These are phyloP conservation scores for Abscondita cerata DNA, from an alignment of 2,888 invertebrate species.

Conservation along the genomic window DNA sequence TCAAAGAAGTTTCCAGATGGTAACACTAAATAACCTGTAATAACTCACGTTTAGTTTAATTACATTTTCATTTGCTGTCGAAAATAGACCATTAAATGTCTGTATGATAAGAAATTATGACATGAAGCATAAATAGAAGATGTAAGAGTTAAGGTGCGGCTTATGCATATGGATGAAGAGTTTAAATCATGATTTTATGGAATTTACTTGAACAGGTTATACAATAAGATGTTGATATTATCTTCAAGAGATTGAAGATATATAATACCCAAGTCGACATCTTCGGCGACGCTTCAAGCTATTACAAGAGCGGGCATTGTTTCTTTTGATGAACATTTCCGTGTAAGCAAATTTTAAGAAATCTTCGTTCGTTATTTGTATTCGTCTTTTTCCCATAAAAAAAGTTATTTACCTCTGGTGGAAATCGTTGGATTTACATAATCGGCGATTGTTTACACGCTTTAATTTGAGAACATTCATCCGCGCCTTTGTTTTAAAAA, in stretches of 20 bases:
- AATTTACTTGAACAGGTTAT: constrained; percentile 12
- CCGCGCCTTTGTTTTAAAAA: too few relatives aligned
- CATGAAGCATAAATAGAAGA: constrained; percentile 5
- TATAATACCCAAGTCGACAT: constrained; percentile 45
- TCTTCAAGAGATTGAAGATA: constrained; percentile 8
- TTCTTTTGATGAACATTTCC: constrained; percentile 51
- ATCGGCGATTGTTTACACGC: constrained; percentile 9
- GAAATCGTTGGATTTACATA: background rate
- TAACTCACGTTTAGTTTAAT: background rate
- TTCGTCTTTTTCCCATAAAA: constrained; percentile 50
- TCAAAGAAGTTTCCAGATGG: constrained; percentile 50
- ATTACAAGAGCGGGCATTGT: constrained; percentile 49
- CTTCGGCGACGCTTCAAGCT: constrained; percentile 44
- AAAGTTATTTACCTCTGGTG: background rate
- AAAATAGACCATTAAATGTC: constrained; percentile 7
- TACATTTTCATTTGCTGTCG: background rate
- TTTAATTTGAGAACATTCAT: too few relatives aligned
- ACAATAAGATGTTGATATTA: constrained; percentile 8
- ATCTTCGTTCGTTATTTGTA: constrained; percentile 47
- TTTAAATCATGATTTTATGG: constrained; percentile 22
- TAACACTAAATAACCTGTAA: constrained; percentile 15
- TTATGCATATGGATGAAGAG: constrained; percentile 14
- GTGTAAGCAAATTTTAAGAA: constrained; percentile 50
- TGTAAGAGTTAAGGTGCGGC: constrained; percentile 22
- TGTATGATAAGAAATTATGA: constrained; percentile 14